Conservation (phyloP, 2,113 vertebrate species). For the Buteo buteo region DNA sequence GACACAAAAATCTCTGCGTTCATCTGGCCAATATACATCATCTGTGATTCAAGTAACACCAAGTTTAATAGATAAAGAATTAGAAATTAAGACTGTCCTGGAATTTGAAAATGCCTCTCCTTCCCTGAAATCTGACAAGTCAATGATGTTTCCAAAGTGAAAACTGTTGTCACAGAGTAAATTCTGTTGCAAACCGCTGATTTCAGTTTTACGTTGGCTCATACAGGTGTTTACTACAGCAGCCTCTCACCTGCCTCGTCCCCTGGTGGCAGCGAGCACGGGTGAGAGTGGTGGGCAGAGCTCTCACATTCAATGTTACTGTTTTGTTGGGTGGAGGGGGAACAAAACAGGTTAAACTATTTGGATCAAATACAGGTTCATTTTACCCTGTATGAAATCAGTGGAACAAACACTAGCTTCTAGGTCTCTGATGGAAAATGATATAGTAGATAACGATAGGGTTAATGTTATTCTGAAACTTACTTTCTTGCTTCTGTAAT, state of each 20-base stretch:
- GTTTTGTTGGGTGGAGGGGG: accelerated
- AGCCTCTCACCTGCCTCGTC: not conserved
- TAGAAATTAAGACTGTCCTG: not conserved
- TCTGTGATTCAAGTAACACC: not conserved
- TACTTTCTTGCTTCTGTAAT: not conserved
- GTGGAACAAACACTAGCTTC: not conserved
- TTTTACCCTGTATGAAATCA: not conserved
- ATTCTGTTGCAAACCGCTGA: not conserved
- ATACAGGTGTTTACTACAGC: accelerated
- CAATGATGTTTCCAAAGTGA: not conserved
- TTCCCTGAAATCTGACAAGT: not conserved
- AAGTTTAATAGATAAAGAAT: not conserved
- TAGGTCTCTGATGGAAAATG: not conserved
- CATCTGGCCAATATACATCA: not conserved
- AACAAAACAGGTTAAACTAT: too few relatives aligned
- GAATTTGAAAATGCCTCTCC: not conserved
- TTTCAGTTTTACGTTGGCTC: not conserved
- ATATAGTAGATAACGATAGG: not conserved
- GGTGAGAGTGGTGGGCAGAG: not conserved
- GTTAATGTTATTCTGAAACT: not conserved
- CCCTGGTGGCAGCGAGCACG: not conserved
- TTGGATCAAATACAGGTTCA: not conserved
- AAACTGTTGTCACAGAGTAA: not conserved
- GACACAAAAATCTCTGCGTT: not conserved
- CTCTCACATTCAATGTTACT: accelerated